Conservation (phyloP, 2,797 vertebrate genomes). For the Galagoides demidoff region DNA sequence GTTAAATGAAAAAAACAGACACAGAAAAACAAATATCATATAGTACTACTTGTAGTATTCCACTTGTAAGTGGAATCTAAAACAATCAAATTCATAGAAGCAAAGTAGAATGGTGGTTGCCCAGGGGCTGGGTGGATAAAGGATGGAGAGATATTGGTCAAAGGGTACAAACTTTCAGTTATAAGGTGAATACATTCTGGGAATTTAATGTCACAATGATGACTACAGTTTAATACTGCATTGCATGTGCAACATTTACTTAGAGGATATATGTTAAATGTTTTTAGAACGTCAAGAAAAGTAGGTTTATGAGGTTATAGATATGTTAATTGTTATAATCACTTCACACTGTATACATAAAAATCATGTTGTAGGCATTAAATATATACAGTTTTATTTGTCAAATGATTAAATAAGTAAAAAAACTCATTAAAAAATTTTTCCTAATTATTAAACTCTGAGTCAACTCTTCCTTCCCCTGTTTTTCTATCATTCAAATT, state of each 20-base stretch:
- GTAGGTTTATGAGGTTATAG: neutral
- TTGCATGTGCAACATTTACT: neutral
- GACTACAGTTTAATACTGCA: neutral
- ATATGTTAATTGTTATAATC: neutral
- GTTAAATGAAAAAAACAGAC: neutral
- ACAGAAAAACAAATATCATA: neutral
- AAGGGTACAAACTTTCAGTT: neutral
- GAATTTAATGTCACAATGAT: neutral
- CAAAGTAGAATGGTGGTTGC: neutral
- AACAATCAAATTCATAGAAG: neutral
- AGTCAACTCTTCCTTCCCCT: neutral
- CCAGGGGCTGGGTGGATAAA: too few species aligned
- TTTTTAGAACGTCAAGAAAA: neutral
- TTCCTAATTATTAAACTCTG: neutral
- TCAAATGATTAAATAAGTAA: neutral
- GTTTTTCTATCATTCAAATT: neutral
- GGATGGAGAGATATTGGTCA: neutral
- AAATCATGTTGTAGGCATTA: neutral
- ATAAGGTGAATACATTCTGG: neutral
- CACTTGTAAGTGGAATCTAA: neutral
- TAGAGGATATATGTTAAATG: neutral
- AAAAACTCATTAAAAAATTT: neutral
- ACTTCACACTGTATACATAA: neutral
- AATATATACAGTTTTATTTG: neutral
- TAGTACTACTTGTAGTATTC: neutral